phyloP scores from a whole-genome alignment of 2,113 vertebrate genomes.

The Hoplias malabaricus region DNA sequence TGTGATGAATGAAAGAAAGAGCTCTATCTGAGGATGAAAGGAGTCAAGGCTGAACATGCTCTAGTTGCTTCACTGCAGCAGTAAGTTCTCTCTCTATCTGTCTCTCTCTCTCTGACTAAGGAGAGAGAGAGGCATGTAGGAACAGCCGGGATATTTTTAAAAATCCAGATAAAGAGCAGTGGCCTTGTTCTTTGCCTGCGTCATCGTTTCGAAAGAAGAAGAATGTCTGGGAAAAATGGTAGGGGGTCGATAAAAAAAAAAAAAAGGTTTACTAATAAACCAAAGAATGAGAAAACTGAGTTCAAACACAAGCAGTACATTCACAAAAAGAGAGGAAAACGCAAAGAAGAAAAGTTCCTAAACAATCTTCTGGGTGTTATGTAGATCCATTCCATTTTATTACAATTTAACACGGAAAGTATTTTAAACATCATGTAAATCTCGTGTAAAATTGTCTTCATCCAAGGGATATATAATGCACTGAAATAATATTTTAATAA shows the following conservation, averaged over 20 bases:
- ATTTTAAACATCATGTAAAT: too few species aligned
- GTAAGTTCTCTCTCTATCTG: not conserved
- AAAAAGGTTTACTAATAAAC: slow-evolving; percentile 4
- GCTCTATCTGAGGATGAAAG: not conserved
- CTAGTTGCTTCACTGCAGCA: not conserved
- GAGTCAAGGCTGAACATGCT: not conserved
- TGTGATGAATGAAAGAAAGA: not conserved
- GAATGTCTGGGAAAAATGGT: slow-evolving; percentile 66
- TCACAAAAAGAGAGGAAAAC: too few species aligned
- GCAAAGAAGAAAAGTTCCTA: too few species aligned
- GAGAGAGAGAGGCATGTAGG: slow-evolving; percentile 47
- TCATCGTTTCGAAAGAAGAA: slow-evolving; percentile 64
- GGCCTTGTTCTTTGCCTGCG: slow-evolving; percentile 59
- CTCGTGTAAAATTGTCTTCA: too few species aligned
- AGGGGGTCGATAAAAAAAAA: slow-evolving; percentile 54
- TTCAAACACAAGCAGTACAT: too few species aligned
- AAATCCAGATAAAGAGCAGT: slow-evolving; percentile 34
- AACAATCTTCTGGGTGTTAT: too few species aligned
- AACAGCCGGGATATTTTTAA: slow-evolving; percentile 66
- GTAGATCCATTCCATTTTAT: too few species aligned
- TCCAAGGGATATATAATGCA: too few species aligned
- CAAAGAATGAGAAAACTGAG: not conserved
- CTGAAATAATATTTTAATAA: too few species aligned
- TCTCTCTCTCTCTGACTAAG: not conserved
- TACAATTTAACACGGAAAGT: too few species aligned